A percentile compares a stretch with the other conserved stretches of the same genome.
These are phyloP conservation scores for Parambassis ranga DNA, from an alignment of 2,797 vertebrate species.

Conservation along the genomic window DNA sequence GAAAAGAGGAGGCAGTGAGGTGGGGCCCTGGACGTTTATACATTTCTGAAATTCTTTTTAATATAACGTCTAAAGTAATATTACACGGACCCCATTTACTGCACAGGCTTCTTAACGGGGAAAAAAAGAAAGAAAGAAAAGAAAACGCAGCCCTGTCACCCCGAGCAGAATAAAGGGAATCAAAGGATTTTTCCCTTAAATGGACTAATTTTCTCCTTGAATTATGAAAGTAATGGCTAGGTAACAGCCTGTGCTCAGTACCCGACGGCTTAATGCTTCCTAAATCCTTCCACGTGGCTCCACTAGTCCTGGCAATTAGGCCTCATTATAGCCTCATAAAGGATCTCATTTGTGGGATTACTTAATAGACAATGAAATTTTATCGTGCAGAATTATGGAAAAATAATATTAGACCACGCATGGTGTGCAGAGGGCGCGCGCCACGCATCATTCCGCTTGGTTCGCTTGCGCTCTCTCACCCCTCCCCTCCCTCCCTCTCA, in stretches of 20 bases:
- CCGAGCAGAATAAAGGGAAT: slow-evolving; percentile 89
- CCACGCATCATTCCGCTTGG: slow-evolving; percentile 87
- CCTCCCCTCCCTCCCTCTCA: slow-evolving; percentile 16
- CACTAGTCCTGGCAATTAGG: slow-evolving; percentile 96
- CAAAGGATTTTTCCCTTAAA: slow-evolving; percentile 93
- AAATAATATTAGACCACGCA: slow-evolving; percentile 88
- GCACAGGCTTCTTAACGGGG: slow-evolving; percentile 80
- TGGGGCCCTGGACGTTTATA: slow-evolving; percentile 38
- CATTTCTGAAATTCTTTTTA: slow-evolving; percentile 72
- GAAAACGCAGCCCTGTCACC: slow-evolving; percentile 79
- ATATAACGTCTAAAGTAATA: slow-evolving; percentile 76
- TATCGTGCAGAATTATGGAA: slow-evolving; percentile 96
- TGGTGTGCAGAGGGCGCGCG: slow-evolving; percentile 84
- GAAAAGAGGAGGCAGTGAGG: slow-evolving; percentile 30
- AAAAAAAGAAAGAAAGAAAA: slow-evolving; percentile 68
- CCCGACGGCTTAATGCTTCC: slow-evolving; percentile 95
- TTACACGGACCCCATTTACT: slow-evolving; percentile 82
- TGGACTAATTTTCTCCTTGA: slow-evolving; percentile 99
- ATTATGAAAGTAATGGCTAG: slow-evolving; percentile 99
- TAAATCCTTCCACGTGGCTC: slow-evolving; percentile 99
- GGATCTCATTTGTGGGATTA: slow-evolving; percentile 97
- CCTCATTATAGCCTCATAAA: slow-evolving; percentile 99
- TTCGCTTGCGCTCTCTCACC: slow-evolving; percentile 53
- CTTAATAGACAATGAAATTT: slow-evolving; percentile 98
- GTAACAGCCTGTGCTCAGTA: slow-evolving; percentile 99